phyloP scores from a whole-genome alignment of 2,113 vertebrate species.

The Pachyramphus minor region DNA sequence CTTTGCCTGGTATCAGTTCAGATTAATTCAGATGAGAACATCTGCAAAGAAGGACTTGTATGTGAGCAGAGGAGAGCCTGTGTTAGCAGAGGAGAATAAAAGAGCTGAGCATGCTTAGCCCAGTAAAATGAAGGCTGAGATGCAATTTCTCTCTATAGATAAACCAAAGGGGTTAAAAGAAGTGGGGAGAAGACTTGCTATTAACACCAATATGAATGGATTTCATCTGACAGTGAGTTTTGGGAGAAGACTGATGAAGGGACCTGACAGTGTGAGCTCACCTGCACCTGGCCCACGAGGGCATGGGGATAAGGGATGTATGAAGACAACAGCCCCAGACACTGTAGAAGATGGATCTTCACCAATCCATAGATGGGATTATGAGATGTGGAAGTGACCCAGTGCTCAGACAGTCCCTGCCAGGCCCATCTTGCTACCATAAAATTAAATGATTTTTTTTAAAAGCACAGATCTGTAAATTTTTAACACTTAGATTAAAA shows the following conservation, averaged over 20 bases:
- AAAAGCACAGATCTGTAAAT: neutral
- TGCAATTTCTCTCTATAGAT: neutral
- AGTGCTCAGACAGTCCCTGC: neutral
- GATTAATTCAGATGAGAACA: neutral
- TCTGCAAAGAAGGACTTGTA: neutral
- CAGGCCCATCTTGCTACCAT: neutral
- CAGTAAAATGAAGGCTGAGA: neutral
- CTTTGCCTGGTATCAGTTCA: neutral
- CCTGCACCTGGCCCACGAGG: accelerated
- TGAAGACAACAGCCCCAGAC: neutral
- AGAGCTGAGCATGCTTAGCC: neutral
- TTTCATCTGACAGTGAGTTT: neutral
- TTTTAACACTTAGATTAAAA: neutral
- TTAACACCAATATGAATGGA: neutral
- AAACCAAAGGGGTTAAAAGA: neutral
- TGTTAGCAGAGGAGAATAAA: neutral
- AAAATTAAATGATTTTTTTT: neutral
- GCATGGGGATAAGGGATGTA: neutral
- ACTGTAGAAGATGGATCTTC: neutral
- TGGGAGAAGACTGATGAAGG: neutral
- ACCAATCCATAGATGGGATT: neutral
- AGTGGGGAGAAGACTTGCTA: neutral
- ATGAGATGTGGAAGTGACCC: neutral
- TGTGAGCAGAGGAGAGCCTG: neutral
- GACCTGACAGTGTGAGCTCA: neutral